These are phyloP conservation scores for Styela clava DNA, from an alignment of 23 tunicate species.

Conservation along the genomic window DNA sequence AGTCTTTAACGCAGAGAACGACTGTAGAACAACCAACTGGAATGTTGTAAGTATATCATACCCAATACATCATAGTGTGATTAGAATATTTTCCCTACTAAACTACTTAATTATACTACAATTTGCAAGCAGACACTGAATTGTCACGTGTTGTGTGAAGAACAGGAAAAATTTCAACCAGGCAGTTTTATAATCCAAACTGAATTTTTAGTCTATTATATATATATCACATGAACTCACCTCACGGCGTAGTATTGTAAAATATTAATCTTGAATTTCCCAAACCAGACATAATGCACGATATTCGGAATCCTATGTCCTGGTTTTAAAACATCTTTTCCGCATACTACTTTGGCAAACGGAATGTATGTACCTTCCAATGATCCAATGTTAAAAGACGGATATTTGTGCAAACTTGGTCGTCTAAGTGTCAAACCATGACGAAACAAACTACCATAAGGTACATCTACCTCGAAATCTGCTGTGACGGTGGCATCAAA, in stretches of 20 bases:
- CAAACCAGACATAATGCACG: conserved; percentile 31
- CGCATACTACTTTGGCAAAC: conserved; percentile 11
- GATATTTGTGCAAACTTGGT: not conserved
- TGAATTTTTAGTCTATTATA: too few relatives aligned
- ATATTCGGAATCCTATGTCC: conserved; percentile 18
- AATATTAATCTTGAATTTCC: conserved; percentile 5
- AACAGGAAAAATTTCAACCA: too few relatives aligned
- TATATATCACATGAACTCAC: too few relatives aligned
- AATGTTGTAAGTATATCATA: too few relatives aligned
- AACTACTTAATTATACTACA: too few relatives aligned
- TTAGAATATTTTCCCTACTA: too few relatives aligned
- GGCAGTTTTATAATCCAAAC: too few relatives aligned
- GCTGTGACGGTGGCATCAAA: not conserved
- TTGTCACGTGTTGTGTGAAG: too few relatives aligned
- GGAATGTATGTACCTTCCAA: not conserved
- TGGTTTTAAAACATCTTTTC: conserved; percentile 18
- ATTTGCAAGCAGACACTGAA: too few relatives aligned
- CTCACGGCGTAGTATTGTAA: conserved; percentile 25
- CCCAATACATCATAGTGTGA: too few relatives aligned
- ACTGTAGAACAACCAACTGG: too few relatives aligned
- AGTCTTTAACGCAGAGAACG: too few relatives aligned
- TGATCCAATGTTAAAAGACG: not conserved
- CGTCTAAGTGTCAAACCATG: not conserved
- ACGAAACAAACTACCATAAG: not conserved
- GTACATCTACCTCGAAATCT: not conserved